Base-by-base conservation (phyloP, 2,888 invertebrate species). In the Drosophila putrida region DNA sequence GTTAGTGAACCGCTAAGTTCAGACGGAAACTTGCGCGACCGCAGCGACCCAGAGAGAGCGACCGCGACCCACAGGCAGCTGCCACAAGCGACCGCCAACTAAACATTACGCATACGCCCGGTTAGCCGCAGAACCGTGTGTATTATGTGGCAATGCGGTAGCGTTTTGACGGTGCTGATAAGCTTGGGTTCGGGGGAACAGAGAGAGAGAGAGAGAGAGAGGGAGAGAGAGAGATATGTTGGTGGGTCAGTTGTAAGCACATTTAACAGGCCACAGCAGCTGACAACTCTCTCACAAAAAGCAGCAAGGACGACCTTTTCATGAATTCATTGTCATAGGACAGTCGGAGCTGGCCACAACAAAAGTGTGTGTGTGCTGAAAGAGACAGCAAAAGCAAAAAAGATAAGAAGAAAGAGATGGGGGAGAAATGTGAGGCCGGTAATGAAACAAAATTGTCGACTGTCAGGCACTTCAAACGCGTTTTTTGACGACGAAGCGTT, bases 21-120 rank as follows among this genome's bases (percentile, higher is more conserved):
- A 75, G 60, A 44, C 64, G 86, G 81, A 71, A 87, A 87, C 68
- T 84, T 82, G 70, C 66, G 82, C 75, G 84, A 87, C 88, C 87
- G 75, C 88, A 82, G 68, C 79, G 82, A 87, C 81, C 81, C 87
- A 64, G 78, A 20, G 78, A 20, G 20, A 86, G 67, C 75, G 79
- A 84, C 82, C 75, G 68, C 68, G 53, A 35, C 53, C 47, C 49
- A 46, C 49, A 63, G 54, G n/a, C 57, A 39, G 43, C 46, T 11
- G 58, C 20, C 66, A 46, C 41, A 41, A 43, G 61, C 61, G 59
- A 69, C 59, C 76, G 58, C 66, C 63, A 75, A 78, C 75, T 75
- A 79, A 78, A 75, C 60, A 78, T 79, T 79, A 78, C 75, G 78
- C 78, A 78, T 79, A 79, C 78, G 75, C 79, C 71, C 51, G 53